These are phyloP conservation scores for Lottia gigantea DNA, from an alignment of 2,888 invertebrate species.

Conservation along the genomic window DNA sequence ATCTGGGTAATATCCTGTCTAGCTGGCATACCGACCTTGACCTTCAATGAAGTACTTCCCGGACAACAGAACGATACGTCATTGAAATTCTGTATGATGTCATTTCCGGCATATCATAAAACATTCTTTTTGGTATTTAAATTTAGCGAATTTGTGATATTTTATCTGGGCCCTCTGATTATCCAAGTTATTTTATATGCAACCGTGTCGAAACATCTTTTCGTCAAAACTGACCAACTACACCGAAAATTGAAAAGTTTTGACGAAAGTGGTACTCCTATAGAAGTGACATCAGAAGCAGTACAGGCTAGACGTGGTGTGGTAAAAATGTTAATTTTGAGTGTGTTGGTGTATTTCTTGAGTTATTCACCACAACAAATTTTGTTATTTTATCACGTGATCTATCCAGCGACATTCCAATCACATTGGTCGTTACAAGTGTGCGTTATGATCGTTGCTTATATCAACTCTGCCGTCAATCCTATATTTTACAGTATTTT, in stretches of 20 bases:
- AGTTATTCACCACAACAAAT: conserved; percentile 70
- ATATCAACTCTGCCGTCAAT: conserved; percentile 67
- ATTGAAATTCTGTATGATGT: conserved; percentile 58
- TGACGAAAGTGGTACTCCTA: conserved; percentile 43
- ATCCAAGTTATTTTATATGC: conserved; percentile 64
- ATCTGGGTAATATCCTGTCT: conserved; percentile 65
- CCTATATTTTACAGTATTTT: conserved; percentile 68
- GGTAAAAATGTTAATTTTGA: conserved; percentile 36
- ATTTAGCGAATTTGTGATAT: conserved; percentile 62
- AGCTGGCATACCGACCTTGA: conserved; percentile 62
- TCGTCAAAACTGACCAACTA: conserved; percentile 56
- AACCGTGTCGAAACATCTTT: conserved; percentile 62
- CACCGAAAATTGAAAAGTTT: conserved; percentile 47
- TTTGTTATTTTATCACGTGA: conserved; percentile 60
- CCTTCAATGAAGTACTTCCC: conserved; percentile 57
- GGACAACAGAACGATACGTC: conserved; percentile 42
- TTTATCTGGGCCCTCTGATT: conserved; percentile 65
- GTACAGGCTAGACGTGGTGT: conserved; percentile 37
- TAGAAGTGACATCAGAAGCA: conserved; percentile 52
- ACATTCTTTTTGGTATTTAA: conserved; percentile 56
- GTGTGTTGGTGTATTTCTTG: conserved; percentile 63
- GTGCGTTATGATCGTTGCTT: conserved; percentile 65
- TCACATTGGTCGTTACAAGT: conserved; percentile 63
- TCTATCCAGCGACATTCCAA: conserved; percentile 56
- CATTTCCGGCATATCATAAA: conserved; percentile 50